phyloP scores from a whole-genome alignment of 2,888 invertebrate genomes.

The Chymomyza amoena region DNA sequence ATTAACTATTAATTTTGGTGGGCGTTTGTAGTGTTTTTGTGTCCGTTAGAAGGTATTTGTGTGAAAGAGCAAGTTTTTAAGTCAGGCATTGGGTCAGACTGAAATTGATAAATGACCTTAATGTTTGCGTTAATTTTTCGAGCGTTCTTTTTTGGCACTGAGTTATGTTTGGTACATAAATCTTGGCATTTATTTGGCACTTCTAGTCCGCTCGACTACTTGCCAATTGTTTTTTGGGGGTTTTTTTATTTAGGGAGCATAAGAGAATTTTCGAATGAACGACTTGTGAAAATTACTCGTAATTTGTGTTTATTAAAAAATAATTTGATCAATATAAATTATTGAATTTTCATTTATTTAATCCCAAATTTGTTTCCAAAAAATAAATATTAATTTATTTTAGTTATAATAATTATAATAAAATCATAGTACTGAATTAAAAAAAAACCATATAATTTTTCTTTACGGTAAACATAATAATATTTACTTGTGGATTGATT shows the following conservation, averaged over 20 bases:
- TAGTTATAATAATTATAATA: too few species aligned
- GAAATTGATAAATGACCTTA: conserved; percentile 63
- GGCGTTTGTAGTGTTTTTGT: conserved; percentile 4
- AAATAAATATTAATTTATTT: too few species aligned
- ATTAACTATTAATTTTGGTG: neutral
- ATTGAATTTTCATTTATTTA: too few species aligned
- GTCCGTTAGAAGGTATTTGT: conserved; percentile 14
- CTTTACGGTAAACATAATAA: too few species aligned
- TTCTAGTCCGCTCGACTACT: neutral
- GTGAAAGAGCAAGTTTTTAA: conserved; percentile 49
- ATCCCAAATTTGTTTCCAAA: too few species aligned
- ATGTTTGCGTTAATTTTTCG: conserved; percentile 8
- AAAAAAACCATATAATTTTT: too few species aligned
- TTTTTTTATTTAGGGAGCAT: neutral
- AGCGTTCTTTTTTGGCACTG: neutral
- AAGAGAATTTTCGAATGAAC: too few species aligned
- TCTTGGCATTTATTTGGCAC: neutral
- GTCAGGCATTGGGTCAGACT: conserved; percentile 71
- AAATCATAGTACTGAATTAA: too few species aligned
- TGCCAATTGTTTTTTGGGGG: neutral
- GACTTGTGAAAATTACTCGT: too few species aligned
- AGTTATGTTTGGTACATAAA: neutral
- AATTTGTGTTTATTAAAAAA: too few species aligned
- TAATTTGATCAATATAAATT: too few species aligned
- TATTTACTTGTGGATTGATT: too few species aligned